Percentiles rank a stretch among this genome's conserved stretches.
phyloP scores from a whole-genome alignment of 2,113 vertebrate genomes.

The Lasiurus borealis region DNA sequence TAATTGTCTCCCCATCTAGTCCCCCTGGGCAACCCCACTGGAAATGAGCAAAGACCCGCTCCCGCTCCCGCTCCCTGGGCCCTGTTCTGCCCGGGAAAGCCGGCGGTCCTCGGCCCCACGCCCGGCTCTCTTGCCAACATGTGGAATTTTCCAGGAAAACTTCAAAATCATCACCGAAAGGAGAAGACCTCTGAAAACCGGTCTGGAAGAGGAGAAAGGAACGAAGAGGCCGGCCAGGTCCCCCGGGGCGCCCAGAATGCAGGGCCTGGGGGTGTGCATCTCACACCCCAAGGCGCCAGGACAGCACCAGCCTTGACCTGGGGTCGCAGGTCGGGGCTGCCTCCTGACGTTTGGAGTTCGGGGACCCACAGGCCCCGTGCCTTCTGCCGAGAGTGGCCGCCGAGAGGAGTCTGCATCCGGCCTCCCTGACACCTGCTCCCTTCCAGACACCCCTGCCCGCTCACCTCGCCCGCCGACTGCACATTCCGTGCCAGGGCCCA shows the following conservation, averaged over 20 bases:
- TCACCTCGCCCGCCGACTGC: background rate
- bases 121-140: conserved; percentile 85
- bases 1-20: conserved; percentile 88
- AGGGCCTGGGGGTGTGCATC: background rate
- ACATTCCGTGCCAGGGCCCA: background rate
- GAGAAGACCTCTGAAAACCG: conserved; percentile 71
- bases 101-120: background rate
- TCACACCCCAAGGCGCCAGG: background rate
- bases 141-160: conserved; percentile 97
- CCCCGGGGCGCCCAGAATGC: background rate
- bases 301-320: conserved; percentile 7
- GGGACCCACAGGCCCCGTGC: background rate
- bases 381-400: conserved; percentile 1
- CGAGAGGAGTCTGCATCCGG: background rate
- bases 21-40: conserved; percentile 83
- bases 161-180: conserved; percentile 87
- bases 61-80: background rate
- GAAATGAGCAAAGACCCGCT: conserved; percentile 78
- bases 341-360: background rate
- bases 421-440: background rate
- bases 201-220: conserved; percentile 15
- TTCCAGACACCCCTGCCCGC: background rate
- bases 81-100: conserved; percentile 32
- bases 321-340: background rate
- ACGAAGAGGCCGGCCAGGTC: background rate